phyloP scores from a whole-genome alignment of 2,113 vertebrate species.

The Neotoma lepida region DNA sequence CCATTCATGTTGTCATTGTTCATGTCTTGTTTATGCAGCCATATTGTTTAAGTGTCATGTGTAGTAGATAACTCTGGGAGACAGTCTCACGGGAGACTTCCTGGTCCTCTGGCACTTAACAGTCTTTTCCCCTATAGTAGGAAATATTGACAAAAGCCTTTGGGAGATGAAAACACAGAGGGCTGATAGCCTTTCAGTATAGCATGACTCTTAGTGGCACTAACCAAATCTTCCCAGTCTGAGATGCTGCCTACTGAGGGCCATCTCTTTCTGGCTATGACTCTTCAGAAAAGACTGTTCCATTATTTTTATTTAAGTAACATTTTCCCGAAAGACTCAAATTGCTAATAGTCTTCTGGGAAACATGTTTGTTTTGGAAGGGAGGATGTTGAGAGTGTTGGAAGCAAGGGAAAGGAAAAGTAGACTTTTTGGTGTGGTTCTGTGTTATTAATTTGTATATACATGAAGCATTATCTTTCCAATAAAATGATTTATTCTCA shows the following conservation, averaged over 20 bases:
- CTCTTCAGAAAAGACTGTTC: not conserved
- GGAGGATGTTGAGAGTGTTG: not conserved
- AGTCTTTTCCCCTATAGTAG: not conserved
- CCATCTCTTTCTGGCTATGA: not conserved
- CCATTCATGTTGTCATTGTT: not conserved
- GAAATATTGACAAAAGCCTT: constrained; percentile 13
- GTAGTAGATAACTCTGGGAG: not conserved
- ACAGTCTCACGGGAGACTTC: not conserved
- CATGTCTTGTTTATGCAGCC: not conserved
- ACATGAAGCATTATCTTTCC: not conserved
- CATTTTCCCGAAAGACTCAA: constrained; percentile 36
- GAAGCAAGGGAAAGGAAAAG: not conserved
- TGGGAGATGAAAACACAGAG: not conserved
- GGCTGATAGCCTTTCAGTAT: not conserved
- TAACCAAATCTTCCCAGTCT: not conserved
- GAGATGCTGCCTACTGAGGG: not conserved
- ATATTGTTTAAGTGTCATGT: not conserved
- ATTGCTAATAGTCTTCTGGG: not conserved
- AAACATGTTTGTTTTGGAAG: not conserved
- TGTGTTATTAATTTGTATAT: not conserved
- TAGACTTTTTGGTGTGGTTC: constrained; percentile 16
- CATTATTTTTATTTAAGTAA: constrained; percentile 34
- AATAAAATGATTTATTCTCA: constrained; percentile 5
- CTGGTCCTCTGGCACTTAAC: not conserved
- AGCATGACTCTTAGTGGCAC: not conserved